These are phyloP conservation scores for Cephalophus harveyi DNA, from an alignment of 2,113 vertebrate genomes.

Conservation along the genomic window DNA sequence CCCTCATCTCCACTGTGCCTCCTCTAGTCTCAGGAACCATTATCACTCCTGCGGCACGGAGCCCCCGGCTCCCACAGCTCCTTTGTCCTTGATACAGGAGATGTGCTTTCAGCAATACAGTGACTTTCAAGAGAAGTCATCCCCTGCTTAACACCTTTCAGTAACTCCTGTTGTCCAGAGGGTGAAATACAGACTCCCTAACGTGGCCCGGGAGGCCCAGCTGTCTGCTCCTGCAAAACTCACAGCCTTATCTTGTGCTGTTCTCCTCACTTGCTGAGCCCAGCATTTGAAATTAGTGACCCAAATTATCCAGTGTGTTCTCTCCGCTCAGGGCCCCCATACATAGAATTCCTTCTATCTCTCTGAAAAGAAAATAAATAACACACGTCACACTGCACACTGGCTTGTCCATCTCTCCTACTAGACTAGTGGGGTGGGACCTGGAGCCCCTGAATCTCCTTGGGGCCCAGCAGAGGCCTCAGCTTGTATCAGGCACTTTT, in stretches of 20 bases:
- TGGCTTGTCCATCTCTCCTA: neutral
- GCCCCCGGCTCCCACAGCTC: neutral
- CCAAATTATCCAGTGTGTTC: neutral
- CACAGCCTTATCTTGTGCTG: rapidly evolving
- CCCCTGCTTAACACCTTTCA: neutral
- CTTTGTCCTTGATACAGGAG: neutral
- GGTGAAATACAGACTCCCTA: neutral
- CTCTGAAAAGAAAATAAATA: neutral
- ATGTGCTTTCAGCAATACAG: neutral
- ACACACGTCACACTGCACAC: neutral
- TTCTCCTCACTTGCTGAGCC: neutral
- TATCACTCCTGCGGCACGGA: rapidly evolving
- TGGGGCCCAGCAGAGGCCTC: neutral
- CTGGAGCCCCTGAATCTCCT: neutral
- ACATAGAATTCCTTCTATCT: neutral
- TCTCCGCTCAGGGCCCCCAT: neutral
- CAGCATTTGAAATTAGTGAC: neutral
- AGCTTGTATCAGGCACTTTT: neutral
- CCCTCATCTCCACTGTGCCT: neutral
- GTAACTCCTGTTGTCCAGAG: neutral
- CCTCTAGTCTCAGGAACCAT: neutral
- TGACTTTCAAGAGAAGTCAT: neutral
- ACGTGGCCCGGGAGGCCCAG: rapidly evolving
- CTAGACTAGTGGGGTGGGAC: no score
- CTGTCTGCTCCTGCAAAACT: neutral